Base-by-base conservation (phyloP, 1,140 invertebrate species). In the Drosophila kurseongensis region DNA sequence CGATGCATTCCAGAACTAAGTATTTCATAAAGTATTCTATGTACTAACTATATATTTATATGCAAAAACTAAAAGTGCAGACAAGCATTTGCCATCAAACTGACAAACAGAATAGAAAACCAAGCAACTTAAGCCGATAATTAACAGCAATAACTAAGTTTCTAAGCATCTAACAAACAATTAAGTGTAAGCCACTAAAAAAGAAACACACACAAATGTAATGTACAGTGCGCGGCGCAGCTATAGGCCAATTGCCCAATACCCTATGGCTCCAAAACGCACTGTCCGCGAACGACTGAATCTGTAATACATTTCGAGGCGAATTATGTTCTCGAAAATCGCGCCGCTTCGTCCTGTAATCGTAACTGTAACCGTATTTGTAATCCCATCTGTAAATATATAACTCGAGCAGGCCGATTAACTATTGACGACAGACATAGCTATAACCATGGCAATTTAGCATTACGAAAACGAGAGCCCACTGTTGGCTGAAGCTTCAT, bases 201-300 rank as follows among this genome's bases (percentile, higher is more conserved):
- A n/a, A 13, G 27, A 57, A 13, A 50, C 27, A 35, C 27, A 32
- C 40, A 42, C 54, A 56, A 41, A 40, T 42, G 10, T 56, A 29
- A 29, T 48, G 13, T 29, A 18, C 35, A 32, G 35, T 35, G 51
- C 29, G 32, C 1, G 50, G 5, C 29, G 44, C 5, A 13, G 38
- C 23, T n/a, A 1, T 48, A 13, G 0, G 9, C 18, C 45, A 29
- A 40, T n/a, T 48, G 23, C 23, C 6, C 6, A 32, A 13, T 14
- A 32, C 41, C 41, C 13, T 5, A 18, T 23, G 18, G 56, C 42
- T 18, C 10, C 29, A 12, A 35, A 45, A 18, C 56, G 56, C 41
- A 58, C 56, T 47, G 42, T 47, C 42, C 42, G 29, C 71, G 65
- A 77, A 79, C 57, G 76, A 79, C 76, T 79, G 76, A 79, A 76